A percentile compares a stretch with the other conserved stretches of the same genome.
Evolutionary conservation across 2,888 invertebrate genomes (phyloP).

Genomic region (Diabrotica balteata): DNA sequence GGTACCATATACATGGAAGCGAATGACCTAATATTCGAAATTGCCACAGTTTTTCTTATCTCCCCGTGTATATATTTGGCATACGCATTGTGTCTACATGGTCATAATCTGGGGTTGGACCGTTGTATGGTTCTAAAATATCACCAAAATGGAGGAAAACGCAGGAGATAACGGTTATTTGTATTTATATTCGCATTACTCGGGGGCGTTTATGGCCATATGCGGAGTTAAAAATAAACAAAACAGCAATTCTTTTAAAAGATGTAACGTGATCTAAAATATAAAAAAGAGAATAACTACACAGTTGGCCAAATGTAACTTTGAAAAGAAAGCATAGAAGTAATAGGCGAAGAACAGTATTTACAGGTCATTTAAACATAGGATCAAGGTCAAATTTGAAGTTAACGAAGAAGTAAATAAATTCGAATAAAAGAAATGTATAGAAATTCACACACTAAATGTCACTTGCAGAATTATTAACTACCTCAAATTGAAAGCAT

Average conservation of each 20-base stretch:
- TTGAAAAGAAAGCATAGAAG: no score
- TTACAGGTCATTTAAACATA: no score
- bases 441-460: no score
- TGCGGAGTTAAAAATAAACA: background rate
- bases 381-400: no score
- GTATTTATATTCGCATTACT: constrained; percentile 21
- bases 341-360: no score
- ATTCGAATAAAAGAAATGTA: no score
- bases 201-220: background rate
- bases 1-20: background rate
- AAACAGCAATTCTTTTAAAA: background rate
- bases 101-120: constrained; percentile 9
- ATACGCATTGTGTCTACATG: constrained; percentile 16
- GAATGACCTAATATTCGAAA: constrained; percentile 20
- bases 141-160: constrained; percentile 19
- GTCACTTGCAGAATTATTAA: no score
- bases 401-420: no score
- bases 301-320: no score
- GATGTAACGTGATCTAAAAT: background rate
- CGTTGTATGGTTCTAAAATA: constrained; percentile 18
- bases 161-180: constrained; percentile 22
- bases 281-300: no score
- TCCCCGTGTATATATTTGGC: constrained; percentile 9
- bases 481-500: no score
- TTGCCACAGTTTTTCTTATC: constrained; percentile 23